phyloP scores from a whole-genome alignment of 2,797 vertebrate genomes.

The Strix occidentalis region DNA sequence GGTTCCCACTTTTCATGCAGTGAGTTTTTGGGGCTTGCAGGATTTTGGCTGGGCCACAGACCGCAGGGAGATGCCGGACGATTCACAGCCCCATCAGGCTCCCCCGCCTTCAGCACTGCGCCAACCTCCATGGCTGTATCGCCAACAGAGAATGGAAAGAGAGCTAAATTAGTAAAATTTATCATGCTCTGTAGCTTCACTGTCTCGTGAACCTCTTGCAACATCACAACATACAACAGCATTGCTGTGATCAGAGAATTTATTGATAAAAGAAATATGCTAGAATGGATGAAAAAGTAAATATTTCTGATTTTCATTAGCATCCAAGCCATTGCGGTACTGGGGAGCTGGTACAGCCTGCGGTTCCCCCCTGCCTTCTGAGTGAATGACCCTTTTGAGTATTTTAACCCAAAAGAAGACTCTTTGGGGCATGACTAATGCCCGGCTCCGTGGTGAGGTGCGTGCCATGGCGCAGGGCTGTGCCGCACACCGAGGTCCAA shows the following conservation, averaged over 20 bases:
- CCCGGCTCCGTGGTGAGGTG: neutral
- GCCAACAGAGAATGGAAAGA: fast-evolving
- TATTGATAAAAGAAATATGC: neutral
- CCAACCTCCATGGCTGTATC: fast-evolving
- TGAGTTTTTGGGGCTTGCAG: neutral
- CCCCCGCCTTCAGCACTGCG: neutral
- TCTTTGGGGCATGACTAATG: neutral
- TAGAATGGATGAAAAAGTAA: neutral
- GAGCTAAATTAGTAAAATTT: neutral
- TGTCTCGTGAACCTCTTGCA: neutral
- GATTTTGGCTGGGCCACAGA: neutral
- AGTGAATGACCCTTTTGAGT: neutral
- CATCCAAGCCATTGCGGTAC: neutral
- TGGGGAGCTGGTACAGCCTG: neutral
- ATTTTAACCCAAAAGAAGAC: neutral
- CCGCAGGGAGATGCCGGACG: fast-evolving
- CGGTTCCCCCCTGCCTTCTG: neutral
- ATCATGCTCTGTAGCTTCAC: neutral
- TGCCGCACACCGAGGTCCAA: fast-evolving
- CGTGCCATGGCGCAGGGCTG: neutral
- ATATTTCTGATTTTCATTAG: neutral
- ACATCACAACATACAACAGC: neutral
- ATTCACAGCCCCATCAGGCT: neutral
- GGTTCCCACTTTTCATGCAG: fast-evolving
- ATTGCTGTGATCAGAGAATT: neutral